Conservation (phyloP, 1,140 invertebrate genomes). For the Melipona quadrifasciata region DNA sequence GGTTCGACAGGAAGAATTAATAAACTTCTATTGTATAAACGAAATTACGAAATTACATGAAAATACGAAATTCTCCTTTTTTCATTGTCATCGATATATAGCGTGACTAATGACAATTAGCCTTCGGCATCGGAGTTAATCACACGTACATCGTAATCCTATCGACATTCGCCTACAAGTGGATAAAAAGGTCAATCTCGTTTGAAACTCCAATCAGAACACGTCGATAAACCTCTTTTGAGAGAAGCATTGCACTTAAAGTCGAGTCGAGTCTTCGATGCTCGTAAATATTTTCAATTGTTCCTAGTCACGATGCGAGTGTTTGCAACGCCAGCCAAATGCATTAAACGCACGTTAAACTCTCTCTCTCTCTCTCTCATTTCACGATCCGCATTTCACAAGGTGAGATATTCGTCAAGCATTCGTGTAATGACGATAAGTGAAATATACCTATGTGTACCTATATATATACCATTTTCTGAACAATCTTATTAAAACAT, state of each 20-base stretch:
- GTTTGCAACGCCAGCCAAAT: background rate
- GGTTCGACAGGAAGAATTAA: no score
- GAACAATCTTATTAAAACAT: no score
- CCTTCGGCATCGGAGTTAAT: background rate
- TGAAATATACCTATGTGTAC: background rate
- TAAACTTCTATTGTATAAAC: background rate
- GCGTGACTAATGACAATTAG: background rate
- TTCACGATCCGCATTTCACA: background rate
- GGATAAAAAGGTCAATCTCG: background rate
- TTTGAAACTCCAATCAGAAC: background rate
- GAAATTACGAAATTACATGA: background rate
- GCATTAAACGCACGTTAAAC: background rate
- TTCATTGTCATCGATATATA: no score
- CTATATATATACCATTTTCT: no score
- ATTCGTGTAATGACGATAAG: background rate
- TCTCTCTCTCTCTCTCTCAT: background rate
- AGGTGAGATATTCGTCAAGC: background rate
- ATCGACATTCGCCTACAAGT: background rate
- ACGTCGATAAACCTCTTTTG: slow-evolving; percentile 2
- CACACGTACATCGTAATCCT: background rate
- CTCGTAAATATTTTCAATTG: slow-evolving; percentile 7
- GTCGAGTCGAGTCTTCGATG: background rate
- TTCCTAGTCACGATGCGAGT: background rate
- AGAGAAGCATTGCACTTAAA: slow-evolving; percentile 5
- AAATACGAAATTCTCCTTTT: no score